These are phyloP conservation scores for Delia radicum DNA, from an alignment of 1,140 invertebrate species.

Conservation along the genomic window DNA sequence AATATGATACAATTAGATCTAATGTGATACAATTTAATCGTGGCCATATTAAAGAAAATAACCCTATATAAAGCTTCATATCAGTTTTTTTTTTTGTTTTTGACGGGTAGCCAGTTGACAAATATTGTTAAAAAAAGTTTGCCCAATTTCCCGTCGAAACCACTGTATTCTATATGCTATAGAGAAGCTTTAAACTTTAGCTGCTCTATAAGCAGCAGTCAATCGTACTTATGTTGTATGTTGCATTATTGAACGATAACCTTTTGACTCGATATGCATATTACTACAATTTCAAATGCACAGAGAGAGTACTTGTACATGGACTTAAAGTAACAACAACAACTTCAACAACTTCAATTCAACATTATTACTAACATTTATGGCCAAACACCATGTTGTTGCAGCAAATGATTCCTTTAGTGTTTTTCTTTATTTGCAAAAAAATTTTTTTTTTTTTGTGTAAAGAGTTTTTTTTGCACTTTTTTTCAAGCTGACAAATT, in stretches of 20 bases:
- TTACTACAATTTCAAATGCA: constrained; percentile 12
- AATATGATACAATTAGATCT: too few species aligned
- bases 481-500: constrained; percentile 47
- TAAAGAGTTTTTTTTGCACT: not conserved
- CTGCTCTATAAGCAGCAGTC: not conserved
- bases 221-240: not conserved
- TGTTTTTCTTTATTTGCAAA: not conserved
- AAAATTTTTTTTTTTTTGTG: not conserved
- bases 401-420: constrained; percentile 15
- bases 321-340: not conserved
- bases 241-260: constrained; percentile 41
- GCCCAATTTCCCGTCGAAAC: too few species aligned
- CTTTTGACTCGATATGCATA: constrained; percentile 44
- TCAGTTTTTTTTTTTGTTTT: too few species aligned
- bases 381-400: not conserved
- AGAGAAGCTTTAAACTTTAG: not conserved
- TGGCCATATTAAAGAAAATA: too few species aligned
- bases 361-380: not conserved
- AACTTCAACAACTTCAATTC: not conserved
- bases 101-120: too few species aligned
- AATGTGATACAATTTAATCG: too few species aligned
- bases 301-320: not conserved
- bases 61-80: too few species aligned
- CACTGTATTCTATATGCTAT: not conserved
- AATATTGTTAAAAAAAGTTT: too few species aligned